Evolutionary conservation across 2,888 invertebrate species (phyloP), one percentile per base, ranked within the genome.

Genomic region (Fragum whitleyi): DNA sequence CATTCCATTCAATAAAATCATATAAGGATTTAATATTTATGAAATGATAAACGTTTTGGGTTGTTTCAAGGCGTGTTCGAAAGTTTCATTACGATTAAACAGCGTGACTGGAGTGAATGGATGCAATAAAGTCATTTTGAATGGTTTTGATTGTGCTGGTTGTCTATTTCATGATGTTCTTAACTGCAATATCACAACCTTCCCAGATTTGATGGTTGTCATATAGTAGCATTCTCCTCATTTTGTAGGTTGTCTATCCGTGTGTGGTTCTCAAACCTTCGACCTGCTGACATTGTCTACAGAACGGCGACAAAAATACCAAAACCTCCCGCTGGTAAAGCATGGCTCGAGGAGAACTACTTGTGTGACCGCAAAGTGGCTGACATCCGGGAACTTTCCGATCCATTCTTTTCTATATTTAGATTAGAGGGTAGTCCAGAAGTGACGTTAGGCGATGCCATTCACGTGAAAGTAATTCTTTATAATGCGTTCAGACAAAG

Each of bases 311-410:
- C 71, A 14, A 68, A 39, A 29, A 79, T 79, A 14, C 75, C 79
- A 2, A 7, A 14, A n/a, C 59, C 79, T 36, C 75, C 75, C 5
- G 21, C 51, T 16, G 79, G 79, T 23, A 51, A 3, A 16, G 16
- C 59, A 5, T 79, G 79, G 79, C 53, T 75, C 14, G 79, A 79
- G 28, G 72, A 76, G 36, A 16, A 28, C 23, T 79, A 39, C 26
- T 21, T 72, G 51, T 36, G 72, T 23, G 79, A 79, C 36, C 47
- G 36, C 6, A 47, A 26, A 36, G n/a, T 71, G 0, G 7, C 16
- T 0, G 26, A 59, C n/a, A 57, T 79, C 7, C 59, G 55, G 9
- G 75, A 79, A 28, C 26, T 79, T 5, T 67, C 75, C 21, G 79
- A 79, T 36, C 68, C 79, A 59, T 1, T 16, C 1, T 29, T 59